These are phyloP conservation scores for Bombyx mori DNA, from an alignment of 1,140 invertebrate genomes.

Conservation along the genomic window ASM3026992v2 NC_085115.1:7990001-7990500, in stretches of 20 bases:
- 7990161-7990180: background rate
- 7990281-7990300: conserved; percentile 16
- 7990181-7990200: conserved; percentile 3
- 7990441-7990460: conserved; percentile 82
- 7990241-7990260: conserved; percentile 22
- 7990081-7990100: conserved; percentile 12
- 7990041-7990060: background rate
- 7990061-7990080: background rate
- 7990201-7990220: conserved; percentile 23
- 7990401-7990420: conserved; percentile 70
- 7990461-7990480: conserved; percentile 10
- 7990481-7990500: conserved; percentile 72
- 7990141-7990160: conserved; percentile 1
- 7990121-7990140: background rate
- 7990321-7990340: conserved; percentile 26
- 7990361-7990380: conserved; percentile 23
- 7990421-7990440: conserved; percentile 67
- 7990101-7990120: conserved; percentile 22
- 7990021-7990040: conserved; percentile 15
- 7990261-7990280: conserved; percentile 7
- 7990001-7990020: conserved; percentile 31
- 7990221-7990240: conserved; percentile 20
- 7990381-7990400: conserved; percentile 65
- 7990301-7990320: conserved; percentile 18
- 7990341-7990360: conserved; percentile 33